These are phyloP conservation scores for Papilio polyxenes DNA, from an alignment of 1,140 invertebrate genomes.

Conservation along the genomic window DNA sequence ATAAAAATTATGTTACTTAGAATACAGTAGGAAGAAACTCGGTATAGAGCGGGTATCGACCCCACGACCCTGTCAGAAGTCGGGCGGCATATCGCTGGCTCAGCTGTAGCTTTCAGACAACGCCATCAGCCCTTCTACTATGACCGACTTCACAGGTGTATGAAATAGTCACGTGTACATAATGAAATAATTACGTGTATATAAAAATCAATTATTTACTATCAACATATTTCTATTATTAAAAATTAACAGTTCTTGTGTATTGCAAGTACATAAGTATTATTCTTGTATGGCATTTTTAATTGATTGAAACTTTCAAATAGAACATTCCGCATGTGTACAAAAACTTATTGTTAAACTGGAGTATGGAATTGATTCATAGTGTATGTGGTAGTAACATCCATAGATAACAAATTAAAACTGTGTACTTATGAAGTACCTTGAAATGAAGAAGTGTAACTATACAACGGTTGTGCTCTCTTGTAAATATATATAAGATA, in stretches of 20 bases:
- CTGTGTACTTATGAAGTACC: too few relatives aligned
- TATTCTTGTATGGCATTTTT: too few relatives aligned
- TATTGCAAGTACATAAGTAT: too few relatives aligned
- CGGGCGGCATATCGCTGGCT: slow-evolving; percentile 54
- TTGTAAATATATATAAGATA: too few relatives aligned
- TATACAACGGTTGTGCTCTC: too few relatives aligned
- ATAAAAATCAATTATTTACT: too few relatives aligned
- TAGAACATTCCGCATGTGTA: background rate
- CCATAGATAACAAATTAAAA: too few relatives aligned
- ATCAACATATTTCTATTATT: background rate
- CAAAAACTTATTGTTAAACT: background rate
- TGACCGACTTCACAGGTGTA: slow-evolving; percentile 51
- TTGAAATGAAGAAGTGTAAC: too few relatives aligned
- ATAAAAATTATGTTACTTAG: slow-evolving; percentile 11
- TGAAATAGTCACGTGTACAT: slow-evolving; percentile 26
- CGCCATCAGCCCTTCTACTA: slow-evolving; percentile 61
- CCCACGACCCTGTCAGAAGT: slow-evolving; percentile 52
- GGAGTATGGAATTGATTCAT: background rate
- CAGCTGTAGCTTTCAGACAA: slow-evolving; percentile 54
- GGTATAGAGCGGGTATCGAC: slow-evolving; percentile 53
- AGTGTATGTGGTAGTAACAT: too few relatives aligned
- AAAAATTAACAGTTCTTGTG: background rate
- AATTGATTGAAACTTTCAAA: too few relatives aligned
- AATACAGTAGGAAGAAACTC: background rate
- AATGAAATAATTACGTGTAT: too few relatives aligned